Evolutionary conservation across 1,140 invertebrate genomes (phyloP).

Genomic region (Tenebrio molitor): DNA sequence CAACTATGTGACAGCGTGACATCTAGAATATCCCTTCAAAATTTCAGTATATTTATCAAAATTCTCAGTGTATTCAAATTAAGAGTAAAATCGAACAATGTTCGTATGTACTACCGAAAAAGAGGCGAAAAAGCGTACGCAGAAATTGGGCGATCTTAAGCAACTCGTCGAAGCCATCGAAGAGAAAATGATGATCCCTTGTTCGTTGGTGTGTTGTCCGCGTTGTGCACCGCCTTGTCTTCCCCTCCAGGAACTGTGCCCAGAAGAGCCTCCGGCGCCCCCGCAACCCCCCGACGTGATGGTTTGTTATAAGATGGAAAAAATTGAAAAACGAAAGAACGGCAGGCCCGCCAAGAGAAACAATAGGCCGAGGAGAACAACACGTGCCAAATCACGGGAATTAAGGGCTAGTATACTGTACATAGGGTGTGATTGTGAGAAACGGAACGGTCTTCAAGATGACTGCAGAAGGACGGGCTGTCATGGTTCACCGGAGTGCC

Average conservation of each 20-base stretch:
- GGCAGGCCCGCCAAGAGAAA: background rate
- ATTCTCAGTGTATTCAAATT: conserved; percentile 4
- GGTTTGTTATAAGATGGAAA: conserved; percentile 39
- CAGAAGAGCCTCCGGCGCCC: background rate
- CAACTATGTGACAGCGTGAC: conserved; percentile 9
- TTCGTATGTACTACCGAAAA: conserved; percentile 14
- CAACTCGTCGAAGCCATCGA: conserved; percentile 9
- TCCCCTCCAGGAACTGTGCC: background rate
- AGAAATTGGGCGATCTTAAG: conserved; percentile 5
- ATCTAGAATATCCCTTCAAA: background rate
- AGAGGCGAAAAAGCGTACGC: conserved; percentile 16
- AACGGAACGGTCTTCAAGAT: conserved; percentile 78
- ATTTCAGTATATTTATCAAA: conserved; percentile 18
- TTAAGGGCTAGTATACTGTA: conserved; percentile 76
- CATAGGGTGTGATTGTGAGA: conserved; percentile 79
- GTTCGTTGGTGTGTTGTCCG: background rate
- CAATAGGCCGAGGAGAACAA: background rate
- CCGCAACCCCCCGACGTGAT: conserved; percentile 26
- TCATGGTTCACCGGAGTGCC: conserved; percentile 76
- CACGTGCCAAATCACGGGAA: conserved; percentile 72
- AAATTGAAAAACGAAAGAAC: conserved; percentile 9
- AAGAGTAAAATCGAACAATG: conserved; percentile 2
- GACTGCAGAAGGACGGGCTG: conserved; percentile 79
- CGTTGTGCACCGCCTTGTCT: background rate
- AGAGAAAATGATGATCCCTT: conserved; percentile 19